Evolutionary conservation across 2,113 vertebrate species (phyloP), one percentile per base, ranked within the genome.

Genomic region (Recurvirostra avosetta): DNA sequence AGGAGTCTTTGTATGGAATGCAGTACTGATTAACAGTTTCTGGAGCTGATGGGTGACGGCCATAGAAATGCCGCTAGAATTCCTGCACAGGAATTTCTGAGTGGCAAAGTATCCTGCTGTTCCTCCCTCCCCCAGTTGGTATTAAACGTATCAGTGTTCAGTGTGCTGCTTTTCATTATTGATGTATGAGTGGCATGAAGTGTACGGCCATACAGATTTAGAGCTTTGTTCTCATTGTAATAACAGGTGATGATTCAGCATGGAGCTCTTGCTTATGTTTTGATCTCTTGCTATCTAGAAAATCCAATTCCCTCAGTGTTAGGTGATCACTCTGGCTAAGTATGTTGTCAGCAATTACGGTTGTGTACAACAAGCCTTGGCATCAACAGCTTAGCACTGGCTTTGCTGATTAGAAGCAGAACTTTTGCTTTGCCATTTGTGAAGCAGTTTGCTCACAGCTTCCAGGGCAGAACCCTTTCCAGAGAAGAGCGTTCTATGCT

Each of bases 1-100:
- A 1, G 0, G 19, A 91, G 43, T 23, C 30, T 58, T 45, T 86
- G 59, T 9, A 5, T 7, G 17, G 38, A 13, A 4, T 0, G 0
- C 22, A 15, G 27, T 16, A 3, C 12, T 27, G 30, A 41, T 36
- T 13, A 30, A 20, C 22, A 6, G 5, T 30, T 73, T 88, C n/a
- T 93, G 79, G 15, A 56, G 50, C 30, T 77, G 68, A 13, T 70
- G 45, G 12, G 29, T 27, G 38, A 45, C 32, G 56, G 40, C 22
- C 26, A 6, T 9, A 25, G 56, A 66, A 55, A 59, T 40, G 22
- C 20, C 43, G 9, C 21, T 43, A 18, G 63, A 59, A 84, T 87
- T 92, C 19, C 50, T 59, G 34, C 45, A 67, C 13, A 47, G 40
- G 26, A 80, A 43, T 75, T 92, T 55, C 36, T 23, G 32, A 76